Base-by-base conservation (phyloP, 1,140 invertebrate species). In the Aphaenogaster rudis region DNA sequence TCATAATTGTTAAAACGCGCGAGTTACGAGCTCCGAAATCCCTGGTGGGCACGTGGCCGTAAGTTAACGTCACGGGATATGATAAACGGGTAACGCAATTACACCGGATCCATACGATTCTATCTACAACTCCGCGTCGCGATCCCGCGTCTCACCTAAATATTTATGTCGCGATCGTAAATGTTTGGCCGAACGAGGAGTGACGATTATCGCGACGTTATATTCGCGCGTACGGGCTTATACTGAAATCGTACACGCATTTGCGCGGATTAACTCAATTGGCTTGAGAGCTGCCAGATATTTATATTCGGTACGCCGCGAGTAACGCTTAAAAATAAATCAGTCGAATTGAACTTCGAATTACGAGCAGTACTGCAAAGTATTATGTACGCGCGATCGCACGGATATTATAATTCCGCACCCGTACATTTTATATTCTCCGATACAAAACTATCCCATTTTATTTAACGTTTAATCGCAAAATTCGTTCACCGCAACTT, bases 1-100 rank as follows among this genome's bases (percentile, higher is more conserved):
- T 45, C 39, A 50, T 17, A 63, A 45, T 57, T 48, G 74, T 79
- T 77, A 71, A 72, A 86, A 72, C 42, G 69, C 54, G 42, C 80
- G 54, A 84, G 42, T 89, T 59, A 71, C 28, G 28, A 28, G 28
- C 28, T 28, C 52, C 52, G 36, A 81, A 90, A 80, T 76, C 39
- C 67, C 52, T 15, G 28, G 21, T 21, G 61, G 54, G 61, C 36
- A 39, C 52, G 17, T 54, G 72, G 36, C 42, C 48, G 71, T 57
- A 21, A 54, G 42, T 57, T 82, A 86, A 87, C 42, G 71, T 77
- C 52, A 76, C 79, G 48, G 48, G 63, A 63, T 52, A 52, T 64
- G 77, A 87, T 72, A 81, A 77, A 71, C 63, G 50, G 48, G 28
- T 82, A 69, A 84, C 54, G 80, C 80, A 84, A 84, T 84, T 76